Evolutionary conservation across 2,888 invertebrate genomes (phyloP), one percentile per base, ranked within the genome.

Genomic region (Chalcosyrphus nemorum): DNA sequence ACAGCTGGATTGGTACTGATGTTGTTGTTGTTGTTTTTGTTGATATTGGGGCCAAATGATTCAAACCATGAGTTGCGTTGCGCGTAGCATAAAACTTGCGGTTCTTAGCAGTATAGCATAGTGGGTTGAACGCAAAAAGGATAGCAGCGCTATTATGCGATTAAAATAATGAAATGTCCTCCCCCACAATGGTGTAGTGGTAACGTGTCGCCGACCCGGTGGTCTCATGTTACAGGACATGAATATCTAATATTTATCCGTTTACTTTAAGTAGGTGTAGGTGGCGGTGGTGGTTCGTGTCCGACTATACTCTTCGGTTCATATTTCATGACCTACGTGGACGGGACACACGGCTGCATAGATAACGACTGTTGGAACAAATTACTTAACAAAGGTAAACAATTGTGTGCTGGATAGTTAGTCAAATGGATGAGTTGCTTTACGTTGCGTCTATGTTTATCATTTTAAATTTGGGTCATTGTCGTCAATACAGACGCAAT

Each of bases 161-260:
- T 81, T 76, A 70, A 71, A 57, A 52, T 70, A 81, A 72, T 72
- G 65, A 81, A 65, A 75, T 19, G 29, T 57, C 56, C 65, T 19
- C 65, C 65, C 56, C 29, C 63, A 52, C 1, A 13, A 11, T 11
- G 17, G 29, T n/a, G 24, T 4, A 24, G 24, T 24, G 24, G 24
- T 24, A 24, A 2, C 24, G 2, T 47, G 45, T 56, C 57, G 15
- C 43, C n/a, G n/a, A n/a, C 17, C 35, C 27, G 17, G 57, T 21
- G 74, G 29, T 57, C 29, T 76, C 76, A 59, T 59, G 56, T 81
- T 70, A 71, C 71, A 59, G 45, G 59, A 59, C 70, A 66, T 61
- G 81, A 81, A 76, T 71, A 65, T 76, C 66, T 50, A 81, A 75
- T 66, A 65, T 76, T 76, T 59, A 50, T 71, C 52, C 76, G 59